phyloP scores from a whole-genome alignment of 2,888 invertebrate genomes.

The Oligia fasciuncula region DNA sequence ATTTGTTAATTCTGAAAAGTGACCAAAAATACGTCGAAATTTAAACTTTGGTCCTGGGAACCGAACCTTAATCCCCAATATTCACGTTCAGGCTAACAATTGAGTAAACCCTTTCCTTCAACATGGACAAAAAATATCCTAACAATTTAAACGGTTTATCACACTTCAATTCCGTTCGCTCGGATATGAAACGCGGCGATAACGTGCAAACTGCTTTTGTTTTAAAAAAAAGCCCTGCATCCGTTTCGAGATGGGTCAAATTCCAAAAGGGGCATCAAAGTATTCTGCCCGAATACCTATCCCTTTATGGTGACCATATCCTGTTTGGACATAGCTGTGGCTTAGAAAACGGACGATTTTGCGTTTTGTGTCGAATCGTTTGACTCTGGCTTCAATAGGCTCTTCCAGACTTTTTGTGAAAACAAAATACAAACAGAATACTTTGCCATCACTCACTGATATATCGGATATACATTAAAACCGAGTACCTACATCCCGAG shows the following conservation, averaged over 20 bases:
- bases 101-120: neutral
- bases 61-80: constrained; percentile 31
- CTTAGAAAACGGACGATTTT: constrained; percentile 27
- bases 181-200: constrained; percentile 38
- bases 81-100: constrained; percentile 7
- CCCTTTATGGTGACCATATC: constrained; percentile 53
- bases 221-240: constrained; percentile 35
- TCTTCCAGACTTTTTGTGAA: neutral
- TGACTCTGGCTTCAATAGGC: neutral
- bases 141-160: constrained; percentile 40
- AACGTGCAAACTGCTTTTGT: constrained; percentile 49
- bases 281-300: constrained; percentile 15
- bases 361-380: neutral
- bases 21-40: neutral
- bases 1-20: neutral
- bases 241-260: constrained; percentile 39
- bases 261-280: constrained; percentile 36
- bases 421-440: too few relatives aligned
- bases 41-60: constrained; percentile 19
- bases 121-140: constrained; percentile 32
- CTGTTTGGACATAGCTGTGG: constrained; percentile 44
- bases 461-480: too few relatives aligned
- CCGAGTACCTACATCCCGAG: too few relatives aligned
- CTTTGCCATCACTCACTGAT: too few relatives aligned
- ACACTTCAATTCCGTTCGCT: constrained; percentile 25